Evolutionary conservation across 2,113 vertebrate species (phyloP), one percentile per base, ranked within the genome.

Genomic region (Amazona guildingii): DNA sequence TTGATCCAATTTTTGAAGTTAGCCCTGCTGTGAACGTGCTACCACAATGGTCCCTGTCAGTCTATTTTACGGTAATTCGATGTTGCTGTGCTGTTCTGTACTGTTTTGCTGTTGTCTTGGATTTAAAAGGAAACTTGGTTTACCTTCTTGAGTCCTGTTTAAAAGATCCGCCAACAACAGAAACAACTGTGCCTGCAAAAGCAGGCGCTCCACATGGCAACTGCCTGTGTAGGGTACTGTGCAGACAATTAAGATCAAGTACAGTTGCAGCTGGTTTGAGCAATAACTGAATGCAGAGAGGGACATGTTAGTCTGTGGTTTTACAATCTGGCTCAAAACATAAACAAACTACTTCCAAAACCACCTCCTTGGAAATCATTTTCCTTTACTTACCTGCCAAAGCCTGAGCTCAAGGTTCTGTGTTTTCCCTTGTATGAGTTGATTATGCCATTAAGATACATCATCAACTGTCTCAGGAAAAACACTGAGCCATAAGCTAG

Each of bases 401-500:
- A 70, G 83, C 76, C 90, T 67, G 75, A 96, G 90, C 90, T 90
- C 72, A 74, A 1, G n/a, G 67, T 66, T 95, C 88, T 88, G 79
- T 77, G 76, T 44, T 94, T 93, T 94, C 86, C 72, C 75, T 66
- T 77, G 54, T 59, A 82, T 49, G 49, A 92, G 67, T 8, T 86
- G 88, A 90, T 93, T 31, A 37, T 0, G 2, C 75, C 70, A 48
- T 41, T 85, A 73, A 90, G 44, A 57, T 83, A 54, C 59, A 90
- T 81, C 83, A 96, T 75, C 87, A 93, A 25, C 88, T 90, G 37
- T 48, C 10, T 2, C 79, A 95, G 63, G 83, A 93, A 80, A 92
- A 97, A 86, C 75, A 67, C 92, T 93, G 90, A 95, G 88, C 95
- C 85, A 63, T 88, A 88, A 88, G 37, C 88, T 83, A 70, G 49